phyloP scores from a whole-genome alignment of 2,113 vertebrate species.

The Oryzias javanicus region DNA sequence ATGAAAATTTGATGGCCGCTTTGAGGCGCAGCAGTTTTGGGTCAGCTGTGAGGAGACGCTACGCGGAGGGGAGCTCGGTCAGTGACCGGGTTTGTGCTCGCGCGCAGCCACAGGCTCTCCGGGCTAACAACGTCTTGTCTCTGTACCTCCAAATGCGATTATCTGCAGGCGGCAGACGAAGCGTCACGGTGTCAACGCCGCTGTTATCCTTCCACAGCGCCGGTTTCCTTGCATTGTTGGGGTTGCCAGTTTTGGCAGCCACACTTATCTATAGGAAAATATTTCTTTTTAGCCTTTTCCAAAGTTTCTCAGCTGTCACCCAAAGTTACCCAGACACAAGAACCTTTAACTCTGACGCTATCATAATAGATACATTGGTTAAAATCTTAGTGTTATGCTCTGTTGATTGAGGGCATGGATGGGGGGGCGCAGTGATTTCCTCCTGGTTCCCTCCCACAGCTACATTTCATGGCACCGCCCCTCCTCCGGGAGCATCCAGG shows the following conservation, averaged over 20 bases:
- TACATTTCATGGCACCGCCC: conserved; percentile 43
- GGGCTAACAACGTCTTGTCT: conserved; percentile 24
- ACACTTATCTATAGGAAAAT: neutral
- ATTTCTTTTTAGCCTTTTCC: neutral
- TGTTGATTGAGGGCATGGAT: conserved; percentile 8
- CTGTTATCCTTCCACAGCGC: conserved; percentile 1
- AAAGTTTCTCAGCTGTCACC: neutral
- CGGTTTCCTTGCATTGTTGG: neutral
- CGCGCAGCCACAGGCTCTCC: neutral
- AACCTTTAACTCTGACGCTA: neutral
- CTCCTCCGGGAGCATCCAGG: conserved; percentile 43
- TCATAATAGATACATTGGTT: neutral
- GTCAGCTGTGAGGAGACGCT: conserved; percentile 35
- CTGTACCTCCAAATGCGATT: conserved; percentile 46
- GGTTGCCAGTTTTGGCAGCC: neutral
- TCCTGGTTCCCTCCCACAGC: conserved; percentile 40
- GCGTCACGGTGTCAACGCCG: conserved; percentile 8
- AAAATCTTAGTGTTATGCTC: conserved; percentile 4
- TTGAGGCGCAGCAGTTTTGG: conserved; percentile 41
- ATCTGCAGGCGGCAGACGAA: conserved; percentile 32
- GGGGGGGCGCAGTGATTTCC: conserved; percentile 36
- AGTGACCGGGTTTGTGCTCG: neutral
- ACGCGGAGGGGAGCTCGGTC: neutral
- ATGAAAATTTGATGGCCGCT: conserved; percentile 42
- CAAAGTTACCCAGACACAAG: neutral